Evolutionary conservation across 2,888 invertebrate species (phyloP).

Genomic region (Choreutis nemorana): DNA sequence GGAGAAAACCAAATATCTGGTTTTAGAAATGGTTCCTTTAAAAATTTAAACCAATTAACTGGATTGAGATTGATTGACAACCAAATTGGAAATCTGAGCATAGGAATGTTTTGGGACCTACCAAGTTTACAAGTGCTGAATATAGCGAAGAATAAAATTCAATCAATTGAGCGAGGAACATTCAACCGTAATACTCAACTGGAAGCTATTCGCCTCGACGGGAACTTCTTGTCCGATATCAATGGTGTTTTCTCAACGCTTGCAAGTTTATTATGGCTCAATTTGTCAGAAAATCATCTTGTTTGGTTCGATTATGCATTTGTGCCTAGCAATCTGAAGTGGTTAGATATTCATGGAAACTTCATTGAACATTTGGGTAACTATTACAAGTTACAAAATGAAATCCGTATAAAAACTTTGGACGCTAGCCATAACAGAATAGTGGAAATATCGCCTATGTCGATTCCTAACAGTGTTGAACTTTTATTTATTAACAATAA

Average conservation of each 20-base stretch:
- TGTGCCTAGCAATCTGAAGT: slow-evolving; percentile 87
- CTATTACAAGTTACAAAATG: slow-evolving; percentile 85
- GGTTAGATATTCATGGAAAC: slow-evolving; percentile 91
- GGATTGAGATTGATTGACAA: slow-evolving; percentile 90
- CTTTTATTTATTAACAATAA: slow-evolving; percentile 90
- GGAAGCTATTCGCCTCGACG: slow-evolving; percentile 87
- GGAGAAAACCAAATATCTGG: slow-evolving; percentile 90
- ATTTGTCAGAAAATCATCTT: slow-evolving; percentile 89
- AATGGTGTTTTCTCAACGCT: slow-evolving; percentile 89
- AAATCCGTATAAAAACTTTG: slow-evolving; percentile 81
- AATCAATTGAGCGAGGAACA: slow-evolving; percentile 83
- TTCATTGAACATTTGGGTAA: slow-evolving; percentile 88
- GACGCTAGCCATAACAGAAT: slow-evolving; percentile 92
- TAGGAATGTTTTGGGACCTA: slow-evolving; percentile 87
- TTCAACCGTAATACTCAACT: slow-evolving; percentile 83
- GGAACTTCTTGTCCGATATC: slow-evolving; percentile 87
- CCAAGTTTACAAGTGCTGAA: slow-evolving; percentile 86
- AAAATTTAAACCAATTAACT: slow-evolving; percentile 85
- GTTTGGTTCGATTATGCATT: slow-evolving; percentile 95
- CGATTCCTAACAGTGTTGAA: slow-evolving; percentile 89
- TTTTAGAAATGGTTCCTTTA: slow-evolving; percentile 85
- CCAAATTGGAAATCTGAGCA: slow-evolving; percentile 83
- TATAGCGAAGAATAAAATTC: slow-evolving; percentile 88
- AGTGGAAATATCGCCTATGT: slow-evolving; percentile 80
- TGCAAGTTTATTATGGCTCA: slow-evolving; percentile 85